These are phyloP conservation scores for Cebidichthys violaceus DNA, from an alignment of 2,113 vertebrate genomes.

Conservation along the genomic window DNA sequence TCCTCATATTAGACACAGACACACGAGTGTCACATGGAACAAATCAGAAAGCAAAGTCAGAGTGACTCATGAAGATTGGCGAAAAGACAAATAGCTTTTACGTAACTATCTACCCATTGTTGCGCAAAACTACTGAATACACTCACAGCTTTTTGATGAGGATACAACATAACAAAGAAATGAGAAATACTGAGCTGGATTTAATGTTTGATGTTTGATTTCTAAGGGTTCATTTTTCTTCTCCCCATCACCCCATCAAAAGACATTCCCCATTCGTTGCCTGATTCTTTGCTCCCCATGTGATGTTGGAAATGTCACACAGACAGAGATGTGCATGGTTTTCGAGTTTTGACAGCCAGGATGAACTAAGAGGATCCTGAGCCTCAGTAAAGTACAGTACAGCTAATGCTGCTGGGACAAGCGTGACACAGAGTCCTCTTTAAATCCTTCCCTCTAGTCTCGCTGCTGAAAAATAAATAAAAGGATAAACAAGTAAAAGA, in stretches of 20 bases:
- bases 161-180: background rate
- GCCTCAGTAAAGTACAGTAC: constrained; percentile 1
- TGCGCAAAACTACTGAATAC: constrained; percentile 3
- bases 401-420: constrained; percentile 16
- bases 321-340: constrained; percentile 9
- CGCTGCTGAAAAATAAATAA: background rate
- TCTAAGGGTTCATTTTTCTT: background rate
- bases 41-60: constrained; percentile 7
- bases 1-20: background rate
- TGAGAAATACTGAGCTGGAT: background rate
- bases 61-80: constrained; percentile 3
- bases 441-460: constrained; percentile 17
- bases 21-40: background rate
- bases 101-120: background rate
- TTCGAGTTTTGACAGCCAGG: constrained; percentile 18
- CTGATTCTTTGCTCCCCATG: constrained; percentile 15
- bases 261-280: background rate
- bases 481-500: constrained; percentile 13
- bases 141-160: constrained; percentile 15
- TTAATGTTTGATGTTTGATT: background rate
- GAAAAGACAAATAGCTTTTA: constrained; percentile 7
- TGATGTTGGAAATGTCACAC: constrained; percentile 25
- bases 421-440: constrained; percentile 4
- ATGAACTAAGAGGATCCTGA: constrained; percentile 35
- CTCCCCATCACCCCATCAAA: background rate